Evolutionary conservation across 2,888 invertebrate genomes (phyloP), one percentile per base, ranked within the genome.

Genomic region (Cheilosia pagana): DNA sequence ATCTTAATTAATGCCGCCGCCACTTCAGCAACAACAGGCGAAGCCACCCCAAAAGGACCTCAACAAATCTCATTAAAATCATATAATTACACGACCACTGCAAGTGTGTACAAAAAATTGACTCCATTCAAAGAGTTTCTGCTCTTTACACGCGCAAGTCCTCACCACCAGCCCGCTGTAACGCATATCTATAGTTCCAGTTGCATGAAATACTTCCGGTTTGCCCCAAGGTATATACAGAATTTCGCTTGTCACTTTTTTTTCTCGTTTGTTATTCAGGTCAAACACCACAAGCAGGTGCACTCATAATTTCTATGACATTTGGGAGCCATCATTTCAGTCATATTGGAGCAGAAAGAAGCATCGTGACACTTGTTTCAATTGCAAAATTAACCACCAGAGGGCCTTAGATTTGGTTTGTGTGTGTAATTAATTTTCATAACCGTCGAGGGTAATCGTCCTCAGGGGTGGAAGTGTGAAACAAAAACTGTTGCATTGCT

Each of bases 21-120:
- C 21, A 16, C 7, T 3, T 3, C 48, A 48, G 48, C 10, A 48
- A 48, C n/a, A 8, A 16, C 8, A 48, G n/a, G 10, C 3, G 8
- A 48, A 48, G 14, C 31, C 39, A 59, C 19, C n/a, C 55, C 53
- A 60, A 82, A 76, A 71, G 71, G 65, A 77, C 71, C 71, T 65
- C 76, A 71, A 76, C 63, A 81, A 82, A 82, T 77, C 81, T 82
- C 81, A 82, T 82, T 82, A 82, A 82, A 82, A 82, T 82, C 77
- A 82, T 72, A 82, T 76, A 82, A 77, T 82, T 82, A 77, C 60
- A 31, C 53, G 53, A 65, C 79, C 59, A 53, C 79, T 72, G 72
- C 72, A 71, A 78, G 59, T 45, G 63, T 52, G 52, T 41, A 48
- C 4, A 19, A 48, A 68, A 75, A 75, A 59, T 70, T 70, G 45